A percentile compares a stretch with the other conserved stretches of the same genome.
Evolutionary conservation across 2,888 invertebrate genomes (phyloP).

Genomic region (Elmis aenea): DNA sequence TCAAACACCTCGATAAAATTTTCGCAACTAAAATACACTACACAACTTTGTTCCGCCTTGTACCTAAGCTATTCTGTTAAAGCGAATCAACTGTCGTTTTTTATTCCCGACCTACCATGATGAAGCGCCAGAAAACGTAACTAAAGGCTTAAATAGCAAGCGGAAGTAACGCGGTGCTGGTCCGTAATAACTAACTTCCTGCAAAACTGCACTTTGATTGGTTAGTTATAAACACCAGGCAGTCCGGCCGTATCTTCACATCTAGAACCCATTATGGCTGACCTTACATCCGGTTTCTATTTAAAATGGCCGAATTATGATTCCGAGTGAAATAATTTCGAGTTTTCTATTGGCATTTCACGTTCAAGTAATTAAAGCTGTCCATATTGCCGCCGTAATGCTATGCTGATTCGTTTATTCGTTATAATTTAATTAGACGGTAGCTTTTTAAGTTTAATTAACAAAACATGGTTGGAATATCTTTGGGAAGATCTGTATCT

Average conservation of each 20-base stretch:
- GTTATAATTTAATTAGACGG: too few species aligned
- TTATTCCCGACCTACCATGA: slow-evolving; percentile 23
- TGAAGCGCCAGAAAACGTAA: slow-evolving; percentile 17
- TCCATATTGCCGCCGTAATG: too few species aligned
- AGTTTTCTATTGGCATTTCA: slow-evolving; percentile 8
- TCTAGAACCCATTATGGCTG: slow-evolving; percentile 34
- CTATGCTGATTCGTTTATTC: too few species aligned
- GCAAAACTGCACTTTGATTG: slow-evolving; percentile 27
- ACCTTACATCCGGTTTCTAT: slow-evolving; percentile 30
- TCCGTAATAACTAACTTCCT: slow-evolving; percentile 31
- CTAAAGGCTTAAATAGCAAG: slow-evolving; percentile 25
- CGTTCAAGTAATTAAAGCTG: slow-evolving; percentile 8
- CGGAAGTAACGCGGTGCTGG: slow-evolving; percentile 27
- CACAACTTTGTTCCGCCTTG: too few species aligned
- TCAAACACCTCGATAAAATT: too few species aligned
- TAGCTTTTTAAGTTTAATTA: too few species aligned
- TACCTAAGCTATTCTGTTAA: too few species aligned
- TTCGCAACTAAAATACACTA: too few species aligned
- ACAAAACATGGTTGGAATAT: too few species aligned
- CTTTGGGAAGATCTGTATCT: too few species aligned
- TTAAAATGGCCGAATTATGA: slow-evolving; percentile 30
- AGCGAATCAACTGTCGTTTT: too few species aligned
- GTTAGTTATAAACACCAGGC: slow-evolving; percentile 26
- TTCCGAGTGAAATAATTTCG: slow-evolving; percentile 9
- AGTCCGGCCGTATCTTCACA: slow-evolving; percentile 30